phyloP scores from a whole-genome alignment of 2,888 invertebrate genomes.

The Neuroscelio doddi region DNA sequence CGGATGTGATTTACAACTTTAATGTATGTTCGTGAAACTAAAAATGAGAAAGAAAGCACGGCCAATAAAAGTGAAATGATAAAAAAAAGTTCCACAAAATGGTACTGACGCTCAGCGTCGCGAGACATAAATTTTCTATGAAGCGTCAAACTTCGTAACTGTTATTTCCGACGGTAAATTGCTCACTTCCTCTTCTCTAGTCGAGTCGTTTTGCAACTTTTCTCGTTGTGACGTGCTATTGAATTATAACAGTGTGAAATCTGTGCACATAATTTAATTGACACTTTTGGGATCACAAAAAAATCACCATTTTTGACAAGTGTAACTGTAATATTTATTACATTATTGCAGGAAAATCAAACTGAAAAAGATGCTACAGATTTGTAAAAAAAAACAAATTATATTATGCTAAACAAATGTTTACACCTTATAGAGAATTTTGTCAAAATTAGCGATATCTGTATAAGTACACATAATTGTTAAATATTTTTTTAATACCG shows the following conservation, averaged over 20 bases:
- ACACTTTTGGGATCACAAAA: background rate
- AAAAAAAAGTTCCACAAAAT: constrained; percentile 10
- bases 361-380: background rate
- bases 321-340: no score
- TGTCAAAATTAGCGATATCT: no score
- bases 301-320: no score
- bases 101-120: constrained; percentile 16
- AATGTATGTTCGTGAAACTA: background rate
- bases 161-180: constrained; percentile 45
- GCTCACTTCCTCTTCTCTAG: constrained; percentile 28
- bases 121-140: constrained; percentile 45
- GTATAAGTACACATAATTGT: no score
- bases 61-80: background rate
- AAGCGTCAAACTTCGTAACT: constrained; percentile 46
- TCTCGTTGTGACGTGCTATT: constrained; percentile 27
- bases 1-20: no score
- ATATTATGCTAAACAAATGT: no score
- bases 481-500: no score
- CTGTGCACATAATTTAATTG: constrained; percentile 27
- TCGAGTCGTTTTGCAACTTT: constrained; percentile 37
- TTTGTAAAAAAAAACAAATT: background rate
- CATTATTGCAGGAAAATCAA: no score
- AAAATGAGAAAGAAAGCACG: background rate
- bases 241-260: constrained; percentile 27
- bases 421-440: no score